Evolutionary conservation across 2,888 invertebrate species (phyloP).

Genomic region (Pachycephus smyrnensis): DNA sequence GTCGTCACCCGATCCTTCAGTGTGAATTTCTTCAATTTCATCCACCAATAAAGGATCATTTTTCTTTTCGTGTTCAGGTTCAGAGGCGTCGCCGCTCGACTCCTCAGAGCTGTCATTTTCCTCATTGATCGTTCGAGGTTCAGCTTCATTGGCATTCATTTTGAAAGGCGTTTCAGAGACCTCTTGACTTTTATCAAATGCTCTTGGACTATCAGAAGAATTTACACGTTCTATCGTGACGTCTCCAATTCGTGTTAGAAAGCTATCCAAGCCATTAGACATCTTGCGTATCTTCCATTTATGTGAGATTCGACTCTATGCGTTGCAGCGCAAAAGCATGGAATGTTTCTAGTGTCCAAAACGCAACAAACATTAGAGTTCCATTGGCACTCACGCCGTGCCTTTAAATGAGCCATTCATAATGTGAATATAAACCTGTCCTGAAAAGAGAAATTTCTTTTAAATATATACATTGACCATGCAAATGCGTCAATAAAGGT

Average conservation of each 20-base stretch:
- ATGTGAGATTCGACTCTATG: constrained; percentile 29
- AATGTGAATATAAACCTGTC: neutral
- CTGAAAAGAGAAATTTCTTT: constrained; percentile 1
- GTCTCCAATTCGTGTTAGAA: constrained; percentile 72
- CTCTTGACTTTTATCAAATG: constrained; percentile 38
- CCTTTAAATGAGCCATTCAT: neutral
- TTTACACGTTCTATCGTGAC: constrained; percentile 72
- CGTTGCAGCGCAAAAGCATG: constrained; percentile 32
- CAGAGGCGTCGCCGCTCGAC: constrained; percentile 66
- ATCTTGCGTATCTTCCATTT: constrained; percentile 44
- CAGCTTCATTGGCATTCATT: constrained; percentile 43
- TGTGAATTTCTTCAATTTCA: constrained; percentile 59
- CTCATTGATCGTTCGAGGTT: constrained; percentile 48
- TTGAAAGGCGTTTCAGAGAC: constrained; percentile 36
- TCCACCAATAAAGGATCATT: constrained; percentile 45
- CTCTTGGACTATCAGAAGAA: constrained; percentile 51
- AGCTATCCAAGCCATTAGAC: constrained; percentile 69
- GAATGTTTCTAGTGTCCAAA: constrained; percentile 36
- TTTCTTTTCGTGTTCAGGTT: constrained; percentile 54
- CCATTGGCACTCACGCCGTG: neutral
- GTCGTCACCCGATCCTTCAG: constrained; percentile 62
- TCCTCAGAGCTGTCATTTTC: constrained; percentile 60
- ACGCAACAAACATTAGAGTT: neutral
- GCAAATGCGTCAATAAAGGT: no score
- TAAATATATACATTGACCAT: neutral